Percentiles rank a stretch among this genome's conserved stretches.
Conservation (phyloP, 2,113 vertebrate species). For the Barbus barbus region DNA sequence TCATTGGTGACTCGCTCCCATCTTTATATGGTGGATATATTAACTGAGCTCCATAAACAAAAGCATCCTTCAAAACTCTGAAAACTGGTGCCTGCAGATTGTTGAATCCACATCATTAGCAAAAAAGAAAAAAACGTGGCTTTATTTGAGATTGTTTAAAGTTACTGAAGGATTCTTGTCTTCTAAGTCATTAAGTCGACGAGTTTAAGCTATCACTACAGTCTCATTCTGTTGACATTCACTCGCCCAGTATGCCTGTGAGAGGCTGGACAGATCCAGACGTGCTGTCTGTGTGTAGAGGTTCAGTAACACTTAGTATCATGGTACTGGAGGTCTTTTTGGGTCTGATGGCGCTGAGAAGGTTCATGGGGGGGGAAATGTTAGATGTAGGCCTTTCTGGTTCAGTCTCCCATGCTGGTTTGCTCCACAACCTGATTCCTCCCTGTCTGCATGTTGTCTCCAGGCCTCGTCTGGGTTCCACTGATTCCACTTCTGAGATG, state of each 20-base stretch:
- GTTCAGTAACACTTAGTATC: conserved; percentile 55
- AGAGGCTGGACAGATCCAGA: conserved; percentile 15
- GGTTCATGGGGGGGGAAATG: conserved; percentile 23
- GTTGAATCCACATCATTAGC: neutral
- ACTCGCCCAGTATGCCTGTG: neutral
- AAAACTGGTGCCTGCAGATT: too few relatives aligned
- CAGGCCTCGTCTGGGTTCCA: neutral
- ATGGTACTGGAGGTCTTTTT: conserved; percentile 45
- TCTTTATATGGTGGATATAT: neutral
- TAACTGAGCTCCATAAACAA: neutral
- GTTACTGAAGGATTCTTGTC: neutral
- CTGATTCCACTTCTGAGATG: conserved; percentile 37
- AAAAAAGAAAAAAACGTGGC: neutral
- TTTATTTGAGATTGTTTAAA: neutral
- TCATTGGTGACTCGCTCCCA: neutral
- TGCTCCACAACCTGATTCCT: conserved; percentile 37
- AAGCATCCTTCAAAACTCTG: conserved; percentile 1
- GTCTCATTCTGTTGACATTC: neutral
- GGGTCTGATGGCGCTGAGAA: conserved; percentile 35
- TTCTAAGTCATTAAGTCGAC: neutral
- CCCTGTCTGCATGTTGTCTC: conserved; percentile 24
- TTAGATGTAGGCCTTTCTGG: conserved; percentile 1
- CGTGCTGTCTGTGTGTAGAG: conserved; percentile 6
- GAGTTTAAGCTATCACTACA: neutral
- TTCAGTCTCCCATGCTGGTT: conserved; percentile 52